A percentile compares a stretch with the other conserved stretches of the same genome.
phyloP scores from a whole-genome alignment of 2,888 invertebrate species.

The Antitype chi region DNA sequence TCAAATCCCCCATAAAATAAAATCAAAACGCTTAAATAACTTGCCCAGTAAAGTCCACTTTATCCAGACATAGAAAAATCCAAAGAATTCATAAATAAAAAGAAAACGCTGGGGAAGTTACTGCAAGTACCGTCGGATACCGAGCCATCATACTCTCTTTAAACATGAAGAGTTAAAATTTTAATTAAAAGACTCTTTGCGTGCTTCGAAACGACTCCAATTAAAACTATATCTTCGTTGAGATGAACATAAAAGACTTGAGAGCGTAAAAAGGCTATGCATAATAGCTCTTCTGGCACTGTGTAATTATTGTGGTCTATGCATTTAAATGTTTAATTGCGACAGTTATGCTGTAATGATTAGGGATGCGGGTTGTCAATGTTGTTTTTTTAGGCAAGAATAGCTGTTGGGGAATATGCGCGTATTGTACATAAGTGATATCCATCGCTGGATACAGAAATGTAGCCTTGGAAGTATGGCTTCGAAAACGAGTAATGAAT shows the following conservation, averaged over 20 bases:
- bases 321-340: slow-evolving; percentile 75
- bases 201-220: slow-evolving; percentile 85
- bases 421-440: not conserved
- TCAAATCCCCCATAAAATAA: not conserved
- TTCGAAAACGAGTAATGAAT: too few species aligned
- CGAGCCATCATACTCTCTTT: slow-evolving; percentile 77
- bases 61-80: slow-evolving; percentile 39
- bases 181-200: slow-evolving; percentile 87
- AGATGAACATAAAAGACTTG: slow-evolving; percentile 82
- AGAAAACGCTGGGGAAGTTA: slow-evolving; percentile 68
- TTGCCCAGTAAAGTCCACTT: slow-evolving; percentile 12
- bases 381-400: not conserved
- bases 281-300: slow-evolving; percentile 80
- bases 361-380: not conserved
- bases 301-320: slow-evolving; percentile 81
- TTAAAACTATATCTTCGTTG: slow-evolving; percentile 88
- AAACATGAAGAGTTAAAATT: slow-evolving; percentile 84
- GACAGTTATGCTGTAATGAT: slow-evolving; percentile 31
- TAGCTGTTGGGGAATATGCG: not conserved
- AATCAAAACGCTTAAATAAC: slow-evolving; percentile 27
- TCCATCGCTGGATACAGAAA: not conserved
- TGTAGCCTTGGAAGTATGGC: not conserved
- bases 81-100: slow-evolving; percentile 56
- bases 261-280: slow-evolving; percentile 80
- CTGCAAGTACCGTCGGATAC: slow-evolving; percentile 73